These are phyloP conservation scores for Scaeva pyrastri DNA, from an alignment of 2,888 invertebrate species.

Conservation along the genomic window DNA sequence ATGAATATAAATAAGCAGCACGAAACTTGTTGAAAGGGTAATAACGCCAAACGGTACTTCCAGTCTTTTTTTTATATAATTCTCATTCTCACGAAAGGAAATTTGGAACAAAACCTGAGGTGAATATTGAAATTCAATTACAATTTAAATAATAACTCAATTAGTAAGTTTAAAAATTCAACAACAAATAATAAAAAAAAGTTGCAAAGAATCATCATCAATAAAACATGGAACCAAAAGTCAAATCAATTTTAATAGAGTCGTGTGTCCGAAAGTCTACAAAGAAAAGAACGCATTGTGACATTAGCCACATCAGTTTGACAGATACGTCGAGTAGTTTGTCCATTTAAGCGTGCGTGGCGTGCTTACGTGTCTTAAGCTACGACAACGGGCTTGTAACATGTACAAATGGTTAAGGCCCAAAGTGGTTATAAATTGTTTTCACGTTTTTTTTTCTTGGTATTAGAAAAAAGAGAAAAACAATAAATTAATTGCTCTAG, in stretches of 20 bases:
- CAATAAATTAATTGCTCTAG: constrained; percentile 36
- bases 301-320: constrained; percentile 15
- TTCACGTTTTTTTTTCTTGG: constrained; percentile 22
- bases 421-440: constrained; percentile 39
- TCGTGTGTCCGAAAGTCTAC: background rate
- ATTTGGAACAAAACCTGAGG: constrained; percentile 23
- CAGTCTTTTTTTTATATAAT: background rate
- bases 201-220: constrained; percentile 33
- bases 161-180: constrained; percentile 52
- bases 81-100: background rate
- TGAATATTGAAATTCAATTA: constrained; percentile 37
- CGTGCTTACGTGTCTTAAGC: constrained; percentile 50
- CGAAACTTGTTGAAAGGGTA: background rate
- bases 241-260: constrained; percentile 25
- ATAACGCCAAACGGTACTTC: background rate
- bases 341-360: constrained; percentile 56
- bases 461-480: background rate
- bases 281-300: background rate
- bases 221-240: constrained; percentile 43
- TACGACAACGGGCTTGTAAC: too few species aligned
- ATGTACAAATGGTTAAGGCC: constrained; percentile 37
- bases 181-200: constrained; percentile 23
- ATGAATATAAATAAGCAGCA: constrained; percentile 20
- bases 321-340: constrained; percentile 41
- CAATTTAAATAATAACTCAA: constrained; percentile 43